These are phyloP conservation scores for Pogoniulus pusillus DNA, from an alignment of 2,797 vertebrate species.

Conservation along the genomic window DNA sequence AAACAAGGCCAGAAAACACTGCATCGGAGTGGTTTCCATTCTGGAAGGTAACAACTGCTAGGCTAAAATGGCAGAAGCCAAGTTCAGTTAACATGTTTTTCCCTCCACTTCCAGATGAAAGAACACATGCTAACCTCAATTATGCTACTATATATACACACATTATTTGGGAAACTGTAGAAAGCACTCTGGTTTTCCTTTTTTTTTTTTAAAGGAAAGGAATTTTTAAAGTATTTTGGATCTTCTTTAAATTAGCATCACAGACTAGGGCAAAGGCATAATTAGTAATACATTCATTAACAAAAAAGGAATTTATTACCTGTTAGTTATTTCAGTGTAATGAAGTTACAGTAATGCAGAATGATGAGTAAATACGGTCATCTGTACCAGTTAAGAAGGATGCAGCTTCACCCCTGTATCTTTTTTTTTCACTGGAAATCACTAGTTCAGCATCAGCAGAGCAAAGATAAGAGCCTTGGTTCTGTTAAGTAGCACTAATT, in stretches of 20 bases:
- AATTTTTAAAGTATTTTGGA: neutral
- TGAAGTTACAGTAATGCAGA: neutral
- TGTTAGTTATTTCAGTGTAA: neutral
- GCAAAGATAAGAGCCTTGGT: neutral
- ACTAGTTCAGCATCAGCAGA: neutral
- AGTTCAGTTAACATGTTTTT: neutral
- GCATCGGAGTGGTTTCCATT: neutral
- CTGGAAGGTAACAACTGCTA: neutral
- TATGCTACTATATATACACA: neutral
- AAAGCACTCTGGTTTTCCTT: neutral
- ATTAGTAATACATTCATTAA: neutral
- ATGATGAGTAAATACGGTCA: neutral
- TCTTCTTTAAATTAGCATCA: neutral
- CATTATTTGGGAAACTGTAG: neutral
- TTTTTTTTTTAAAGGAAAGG: neutral
- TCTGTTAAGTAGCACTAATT: conserved; percentile 27
- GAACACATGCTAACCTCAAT: neutral
- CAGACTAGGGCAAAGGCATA: neutral
- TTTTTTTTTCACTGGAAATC: neutral
- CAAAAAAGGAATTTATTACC: neutral
- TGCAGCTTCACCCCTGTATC: neutral
- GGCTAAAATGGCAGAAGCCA: neutral
- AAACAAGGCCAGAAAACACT: accelerated
- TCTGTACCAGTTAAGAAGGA: neutral
- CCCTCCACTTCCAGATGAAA: neutral